Conservation (phyloP, 2,888 invertebrate genomes). For the Oscheius sp. region DNA sequence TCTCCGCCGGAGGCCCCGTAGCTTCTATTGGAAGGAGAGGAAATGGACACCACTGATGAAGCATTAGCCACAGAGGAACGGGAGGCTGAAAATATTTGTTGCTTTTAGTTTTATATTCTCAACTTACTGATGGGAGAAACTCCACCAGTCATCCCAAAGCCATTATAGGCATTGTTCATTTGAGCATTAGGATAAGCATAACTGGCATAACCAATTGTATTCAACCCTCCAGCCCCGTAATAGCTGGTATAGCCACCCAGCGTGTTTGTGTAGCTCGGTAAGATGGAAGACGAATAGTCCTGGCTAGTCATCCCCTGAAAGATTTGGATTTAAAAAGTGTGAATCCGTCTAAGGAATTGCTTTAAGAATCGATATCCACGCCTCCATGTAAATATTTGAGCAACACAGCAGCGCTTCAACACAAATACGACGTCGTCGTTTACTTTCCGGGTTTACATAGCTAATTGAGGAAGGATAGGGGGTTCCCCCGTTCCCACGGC, state of each 20-base stretch:
- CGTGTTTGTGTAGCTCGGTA: conserved; percentile 45
- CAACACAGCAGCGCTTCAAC: conserved; percentile 31
- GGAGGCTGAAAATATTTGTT: conserved; percentile 19
- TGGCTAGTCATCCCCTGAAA: conserved; percentile 52
- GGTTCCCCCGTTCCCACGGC: conserved; percentile 29
- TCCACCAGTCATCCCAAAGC: conserved; percentile 41
- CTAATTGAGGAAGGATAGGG: conserved; percentile 26
- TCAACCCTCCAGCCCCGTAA: conserved; percentile 6
- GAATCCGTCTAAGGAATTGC: conserved; percentile 20
- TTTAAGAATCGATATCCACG: conserved; percentile 23
- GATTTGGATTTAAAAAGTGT: background rate
- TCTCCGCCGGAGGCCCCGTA: conserved; percentile 30
- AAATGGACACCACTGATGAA: conserved; percentile 16
- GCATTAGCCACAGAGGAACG: conserved; percentile 31
- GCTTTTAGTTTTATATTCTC: background rate
- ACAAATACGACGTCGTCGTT: conserved; percentile 33
- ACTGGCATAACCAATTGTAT: conserved; percentile 30
- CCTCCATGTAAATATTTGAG: conserved; percentile 33
- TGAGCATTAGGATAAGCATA: conserved; percentile 37
- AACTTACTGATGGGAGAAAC: conserved; percentile 44
- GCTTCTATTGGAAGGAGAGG: conserved; percentile 12
- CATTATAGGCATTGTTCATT: conserved; percentile 37
- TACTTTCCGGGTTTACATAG: conserved; percentile 33
- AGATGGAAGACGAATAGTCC: conserved; percentile 43
- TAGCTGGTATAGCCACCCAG: background rate